Base-by-base conservation (phyloP, 2,113 vertebrate species). In the Sigmodon hispidus region DNA sequence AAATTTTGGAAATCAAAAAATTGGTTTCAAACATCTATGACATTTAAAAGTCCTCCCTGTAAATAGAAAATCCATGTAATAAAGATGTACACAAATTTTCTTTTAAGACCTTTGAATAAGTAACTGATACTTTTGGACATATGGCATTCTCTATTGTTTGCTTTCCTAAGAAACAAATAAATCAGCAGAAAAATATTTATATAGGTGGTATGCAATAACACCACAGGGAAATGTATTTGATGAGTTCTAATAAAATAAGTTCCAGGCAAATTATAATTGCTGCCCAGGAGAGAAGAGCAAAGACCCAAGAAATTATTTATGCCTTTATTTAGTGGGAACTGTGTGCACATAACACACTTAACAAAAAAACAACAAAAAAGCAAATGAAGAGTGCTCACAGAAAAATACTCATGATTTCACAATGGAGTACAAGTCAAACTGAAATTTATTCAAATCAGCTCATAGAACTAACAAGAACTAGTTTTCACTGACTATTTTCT, bases 231-330 rank as follows among this genome's bases (percentile, higher is more conserved):
- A 98, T 90, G 36, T 91, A 94, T 96, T 96, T 98, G 97, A 95
- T 97, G 97, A 97, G 95, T 98, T 98, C 97, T n/a, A 98, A 96
- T 97, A 90, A 98, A 94, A 97, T 91, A 90, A 80, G 89, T 98
- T 98, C 96, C 96, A 97, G 93, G 91, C 70, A 98, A 98, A 98
- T 98, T 98, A 97, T 98, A 98, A 98, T 98, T 98, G 97, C 97
- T 98, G 93, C 97, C 98, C 97, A 97, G 85, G 98, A 98, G 97
- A 98, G 87, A 40, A 92, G 98, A 95, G 76, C 52, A 96, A 95
- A 96, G 94, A 96, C 48, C 76, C 72, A 93, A 97, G 96, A 96
- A 97, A 92, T 95, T 96, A 92, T 96, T 98, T 98, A 97, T 91
- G 96, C 79, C 65, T 91, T 97, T 88, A 1, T 65, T 96, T 98